A percentile compares a stretch with the other conserved stretches of the same genome.
Conservation (phyloP, 2,888 invertebrate species). For the Laspeyria flexula region DNA sequence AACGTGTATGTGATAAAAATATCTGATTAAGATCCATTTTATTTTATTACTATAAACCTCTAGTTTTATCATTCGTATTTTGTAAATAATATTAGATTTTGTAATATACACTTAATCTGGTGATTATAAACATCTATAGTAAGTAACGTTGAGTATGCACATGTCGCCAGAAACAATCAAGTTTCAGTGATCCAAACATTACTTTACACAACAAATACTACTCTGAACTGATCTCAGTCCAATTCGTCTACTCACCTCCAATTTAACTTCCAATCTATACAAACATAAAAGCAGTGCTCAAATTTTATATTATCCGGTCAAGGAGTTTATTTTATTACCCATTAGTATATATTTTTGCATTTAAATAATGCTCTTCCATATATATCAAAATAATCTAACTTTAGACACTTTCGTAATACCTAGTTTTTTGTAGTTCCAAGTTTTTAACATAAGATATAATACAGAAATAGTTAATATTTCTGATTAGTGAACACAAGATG, state of each 20-base stretch:
- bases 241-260: constrained; percentile 21
- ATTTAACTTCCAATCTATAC: constrained; percentile 3
- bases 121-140: constrained; percentile 46
- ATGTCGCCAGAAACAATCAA: constrained; percentile 41
- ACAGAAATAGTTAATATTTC: constrained; percentile 33
- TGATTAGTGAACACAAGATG: constrained; percentile 33
- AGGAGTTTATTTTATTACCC: constrained; percentile 13
- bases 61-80: constrained; percentile 71
- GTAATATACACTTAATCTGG: constrained; percentile 64
- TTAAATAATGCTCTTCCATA: constrained; percentile 44
- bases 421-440: constrained; percentile 41
- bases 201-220: constrained; percentile 38
- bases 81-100: constrained; percentile 78
- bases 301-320: constrained; percentile 26
- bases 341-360: constrained; percentile 33
- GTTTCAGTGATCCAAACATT: constrained; percentile 46
- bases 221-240: constrained; percentile 38
- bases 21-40: constrained; percentile 76
- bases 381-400: constrained; percentile 37
- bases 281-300: constrained; percentile 34
- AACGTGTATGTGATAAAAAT: constrained; percentile 79
- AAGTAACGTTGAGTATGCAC: constrained; percentile 40
- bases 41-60: constrained; percentile 71
- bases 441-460: constrained; percentile 31
- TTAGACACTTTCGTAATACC: constrained; percentile 33